Evolutionary conservation across 2,888 invertebrate genomes (phyloP).

Genomic region (Apamea monoglypha): DNA sequence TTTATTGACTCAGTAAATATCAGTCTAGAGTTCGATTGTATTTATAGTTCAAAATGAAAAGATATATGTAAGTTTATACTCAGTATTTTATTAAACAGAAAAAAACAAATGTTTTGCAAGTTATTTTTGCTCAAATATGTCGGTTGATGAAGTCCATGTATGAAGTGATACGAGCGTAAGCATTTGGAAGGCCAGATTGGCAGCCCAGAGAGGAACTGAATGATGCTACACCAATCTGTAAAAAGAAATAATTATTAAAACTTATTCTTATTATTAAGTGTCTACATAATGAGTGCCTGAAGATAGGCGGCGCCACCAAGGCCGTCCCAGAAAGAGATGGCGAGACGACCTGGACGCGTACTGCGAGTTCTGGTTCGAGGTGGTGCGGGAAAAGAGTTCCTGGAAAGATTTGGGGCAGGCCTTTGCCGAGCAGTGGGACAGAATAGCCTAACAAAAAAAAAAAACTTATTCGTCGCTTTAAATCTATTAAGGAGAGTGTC

Average conservation of each 20-base stretch:
- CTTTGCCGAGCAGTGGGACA: neutral
- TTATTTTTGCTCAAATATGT: slow-evolving; percentile 5
- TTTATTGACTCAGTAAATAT: slow-evolving; percentile 16
- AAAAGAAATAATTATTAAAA: slow-evolving; percentile 23
- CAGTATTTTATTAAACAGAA: slow-evolving; percentile 12
- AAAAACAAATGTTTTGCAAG: neutral
- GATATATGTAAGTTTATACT: neutral
- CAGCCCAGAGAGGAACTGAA: slow-evolving; percentile 73
- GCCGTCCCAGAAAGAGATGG: neutral
- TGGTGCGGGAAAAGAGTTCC: neutral
- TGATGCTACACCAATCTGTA: slow-evolving; percentile 76
- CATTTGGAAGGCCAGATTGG: slow-evolving; percentile 66
- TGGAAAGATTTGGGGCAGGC: neutral
- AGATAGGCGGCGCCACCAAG: neutral
- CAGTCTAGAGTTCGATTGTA: neutral
- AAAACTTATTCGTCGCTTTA: neutral
- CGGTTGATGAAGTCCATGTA: slow-evolving; percentile 68
- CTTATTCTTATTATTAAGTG: neutral
- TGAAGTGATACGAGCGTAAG: slow-evolving; percentile 71
- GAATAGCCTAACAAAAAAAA: neutral
- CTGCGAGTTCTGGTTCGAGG: neutral
- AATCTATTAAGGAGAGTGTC: neutral
- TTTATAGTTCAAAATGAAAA: slow-evolving; percentile 17
- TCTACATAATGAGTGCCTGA: neutral
- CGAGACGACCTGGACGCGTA: neutral